Conservation (phyloP, 2,888 invertebrate species). For the Branchinecta sandiegonensis region DNA sequence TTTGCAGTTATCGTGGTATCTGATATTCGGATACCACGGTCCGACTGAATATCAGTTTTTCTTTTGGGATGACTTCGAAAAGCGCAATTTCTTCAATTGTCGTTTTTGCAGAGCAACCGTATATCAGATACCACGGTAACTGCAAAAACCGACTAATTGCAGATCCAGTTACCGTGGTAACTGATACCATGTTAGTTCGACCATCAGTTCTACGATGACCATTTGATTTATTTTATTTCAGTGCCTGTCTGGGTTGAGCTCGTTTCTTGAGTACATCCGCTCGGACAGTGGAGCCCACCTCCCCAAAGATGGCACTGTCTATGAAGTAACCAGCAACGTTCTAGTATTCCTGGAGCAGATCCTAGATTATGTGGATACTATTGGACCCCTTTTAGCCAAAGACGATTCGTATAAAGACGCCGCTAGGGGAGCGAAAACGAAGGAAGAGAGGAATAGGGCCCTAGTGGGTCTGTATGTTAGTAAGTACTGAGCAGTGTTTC, state of each 20-base stretch:
- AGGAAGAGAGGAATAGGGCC: constrained; percentile 45
- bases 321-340: constrained; percentile 86
- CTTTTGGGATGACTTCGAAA: too few relatives aligned
- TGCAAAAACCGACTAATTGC: too few relatives aligned
- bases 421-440: constrained; percentile 30
- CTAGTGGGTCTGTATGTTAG: constrained; percentile 67
- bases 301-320: constrained; percentile 94
- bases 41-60: too few relatives aligned
- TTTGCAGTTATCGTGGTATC: too few relatives aligned
- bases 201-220: background rate
- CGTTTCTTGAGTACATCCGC: constrained; percentile 76
- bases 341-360: constrained; percentile 80
- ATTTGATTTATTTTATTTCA: background rate
- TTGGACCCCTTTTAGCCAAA: constrained; percentile 47
- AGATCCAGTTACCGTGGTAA: too few relatives aligned
- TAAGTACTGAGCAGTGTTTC: constrained; percentile 43
- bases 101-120: too few relatives aligned
- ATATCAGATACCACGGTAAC: too few relatives aligned
- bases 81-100: too few relatives aligned
- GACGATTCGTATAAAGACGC: constrained; percentile 39
- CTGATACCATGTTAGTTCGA: too few relatives aligned
- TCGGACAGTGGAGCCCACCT: constrained; percentile 60
- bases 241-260: constrained; percentile 80
- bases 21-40: too few relatives aligned
- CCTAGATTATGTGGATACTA: constrained; percentile 57